Evolutionary conservation across 2,888 invertebrate genomes (phyloP).

Genomic region (Chrysotoxum bicinctum): DNA sequence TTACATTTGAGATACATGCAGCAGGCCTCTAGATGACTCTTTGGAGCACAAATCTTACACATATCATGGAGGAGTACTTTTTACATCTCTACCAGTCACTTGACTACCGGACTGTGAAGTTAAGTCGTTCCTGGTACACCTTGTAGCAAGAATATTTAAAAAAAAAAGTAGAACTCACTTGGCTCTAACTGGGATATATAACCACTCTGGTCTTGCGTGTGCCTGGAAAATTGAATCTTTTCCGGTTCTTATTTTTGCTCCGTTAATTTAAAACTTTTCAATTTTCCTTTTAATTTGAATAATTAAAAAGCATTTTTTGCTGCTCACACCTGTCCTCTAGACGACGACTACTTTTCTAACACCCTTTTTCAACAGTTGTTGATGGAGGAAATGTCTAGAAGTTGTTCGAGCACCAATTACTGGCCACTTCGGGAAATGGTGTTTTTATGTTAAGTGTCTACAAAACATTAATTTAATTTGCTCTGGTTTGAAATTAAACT

Average conservation of each 20-base stretch:
- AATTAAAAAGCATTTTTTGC: conserved; percentile 39
- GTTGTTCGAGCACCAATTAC: conserved; percentile 38
- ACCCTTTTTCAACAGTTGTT: neutral
- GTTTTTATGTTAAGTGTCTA: conserved; percentile 21
- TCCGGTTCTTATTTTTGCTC: conserved; percentile 22
- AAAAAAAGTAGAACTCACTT: conserved; percentile 22
- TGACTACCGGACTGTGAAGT: conserved; percentile 55
- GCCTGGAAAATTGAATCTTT: conserved; percentile 26
- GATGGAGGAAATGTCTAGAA: conserved; percentile 20
- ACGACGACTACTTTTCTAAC: neutral
- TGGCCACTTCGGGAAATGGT: conserved; percentile 13
- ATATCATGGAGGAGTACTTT: conserved; percentile 15
- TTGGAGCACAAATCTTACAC: conserved; percentile 10
- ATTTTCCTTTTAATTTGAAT: conserved; percentile 43
- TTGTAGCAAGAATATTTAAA: conserved; percentile 18
- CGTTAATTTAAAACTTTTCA: conserved; percentile 18
- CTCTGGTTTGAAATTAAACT: neutral
- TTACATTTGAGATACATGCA: conserved; percentile 26
- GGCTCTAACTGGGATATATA: neutral
- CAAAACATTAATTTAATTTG: neutral
- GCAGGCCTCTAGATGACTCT: conserved; percentile 12
- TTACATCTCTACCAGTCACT: conserved; percentile 28
- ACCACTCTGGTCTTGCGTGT: conserved; percentile 4
- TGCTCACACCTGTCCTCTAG: conserved; percentile 14
- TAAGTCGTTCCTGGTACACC: conserved; percentile 37